Evolutionary conservation across 2,888 invertebrate genomes (phyloP).

Genomic region (Podotricha telesiphe): DNA sequence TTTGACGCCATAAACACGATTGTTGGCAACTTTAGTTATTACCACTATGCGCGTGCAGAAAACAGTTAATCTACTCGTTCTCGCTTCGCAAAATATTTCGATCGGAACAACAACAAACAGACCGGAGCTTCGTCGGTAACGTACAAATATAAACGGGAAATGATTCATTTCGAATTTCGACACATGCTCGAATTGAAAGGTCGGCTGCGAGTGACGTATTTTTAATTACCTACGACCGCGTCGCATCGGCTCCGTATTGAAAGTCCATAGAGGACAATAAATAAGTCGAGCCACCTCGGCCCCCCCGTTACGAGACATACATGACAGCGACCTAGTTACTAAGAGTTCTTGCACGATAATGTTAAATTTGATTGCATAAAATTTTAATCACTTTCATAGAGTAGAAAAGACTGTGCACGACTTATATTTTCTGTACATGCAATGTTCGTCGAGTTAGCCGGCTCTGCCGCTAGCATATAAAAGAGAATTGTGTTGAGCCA

Average conservation of each 20-base stretch:
- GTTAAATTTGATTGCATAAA: slow-evolving; percentile 5
- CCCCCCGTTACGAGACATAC: slow-evolving; percentile 37
- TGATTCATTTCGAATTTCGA: slow-evolving; percentile 81
- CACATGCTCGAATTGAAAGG: slow-evolving; percentile 80
- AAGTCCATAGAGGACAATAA: slow-evolving; percentile 77
- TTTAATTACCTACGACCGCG: slow-evolving; percentile 80
- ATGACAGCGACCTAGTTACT: slow-evolving; percentile 45
- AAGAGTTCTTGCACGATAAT: slow-evolving; percentile 6
- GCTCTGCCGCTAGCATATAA: not conserved
- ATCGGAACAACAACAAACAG: slow-evolving; percentile 54
- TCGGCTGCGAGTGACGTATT: slow-evolving; percentile 81
- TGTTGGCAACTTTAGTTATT: slow-evolving; percentile 26
- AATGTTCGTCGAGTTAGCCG: not conserved
- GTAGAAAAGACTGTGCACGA: not conserved
- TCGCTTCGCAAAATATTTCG: slow-evolving; percentile 49
- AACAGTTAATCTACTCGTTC: slow-evolving; percentile 46
- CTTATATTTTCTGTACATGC: not conserved
- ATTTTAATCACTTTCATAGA: not conserved
- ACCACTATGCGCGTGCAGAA: slow-evolving; percentile 29
- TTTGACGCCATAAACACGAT: slow-evolving; percentile 23
- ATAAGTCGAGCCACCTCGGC: slow-evolving; percentile 61
- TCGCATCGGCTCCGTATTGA: slow-evolving; percentile 69
- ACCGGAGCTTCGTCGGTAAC: slow-evolving; percentile 52
- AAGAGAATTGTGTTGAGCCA: slow-evolving; percentile 52
- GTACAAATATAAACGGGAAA: slow-evolving; percentile 76